A percentile compares a stretch with the other conserved stretches of the same genome.
Conservation (phyloP, 1,140 invertebrate species). For the Parasteatoda tepidariorum region DNA sequence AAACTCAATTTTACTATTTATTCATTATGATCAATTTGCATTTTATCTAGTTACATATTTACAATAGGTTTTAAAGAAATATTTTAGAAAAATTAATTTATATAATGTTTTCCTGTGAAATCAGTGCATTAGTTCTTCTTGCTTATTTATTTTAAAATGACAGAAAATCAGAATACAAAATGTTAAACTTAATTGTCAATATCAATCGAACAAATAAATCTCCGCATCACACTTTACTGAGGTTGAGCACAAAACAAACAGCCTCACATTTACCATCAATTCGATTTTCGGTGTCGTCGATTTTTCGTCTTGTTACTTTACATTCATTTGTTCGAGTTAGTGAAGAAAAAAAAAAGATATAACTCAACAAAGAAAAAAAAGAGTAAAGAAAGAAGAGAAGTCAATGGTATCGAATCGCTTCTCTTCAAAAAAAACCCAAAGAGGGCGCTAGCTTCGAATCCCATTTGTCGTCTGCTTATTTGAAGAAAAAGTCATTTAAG, state of each 20-base stretch:
- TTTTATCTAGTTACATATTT: too few relatives aligned
- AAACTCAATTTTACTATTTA: too few relatives aligned
- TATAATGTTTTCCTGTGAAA: too few relatives aligned
- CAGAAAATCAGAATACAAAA: too few relatives aligned
- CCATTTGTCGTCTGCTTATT: conserved; percentile 36
- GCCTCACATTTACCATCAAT: conserved; percentile 17
- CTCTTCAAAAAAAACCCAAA: not conserved
- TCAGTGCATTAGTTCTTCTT: too few relatives aligned
- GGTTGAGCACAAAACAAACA: conserved; percentile 33
- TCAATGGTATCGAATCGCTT: conserved; percentile 50
- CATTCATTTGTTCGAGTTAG: not conserved
- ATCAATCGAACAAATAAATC: not conserved
- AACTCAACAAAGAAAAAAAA: not conserved
- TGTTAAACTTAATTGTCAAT: too few relatives aligned
- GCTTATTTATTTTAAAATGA: too few relatives aligned
- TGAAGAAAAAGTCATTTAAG: conserved; percentile 53
- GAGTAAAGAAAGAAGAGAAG: not conserved
- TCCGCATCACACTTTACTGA: conserved; percentile 26
- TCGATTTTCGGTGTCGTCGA: conserved; percentile 40
- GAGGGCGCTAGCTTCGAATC: conserved; percentile 28
- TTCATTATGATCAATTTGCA: too few relatives aligned
- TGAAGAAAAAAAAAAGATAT: not conserved
- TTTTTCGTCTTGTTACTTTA: conserved; percentile 5
- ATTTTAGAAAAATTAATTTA: too few relatives aligned
- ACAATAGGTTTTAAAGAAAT: too few relatives aligned